Percentiles rank a stretch among this genome's conserved stretches.
Evolutionary conservation across 2,797 vertebrate species (phyloP).

Genomic region (Acipenser oxyrinchus): DNA sequence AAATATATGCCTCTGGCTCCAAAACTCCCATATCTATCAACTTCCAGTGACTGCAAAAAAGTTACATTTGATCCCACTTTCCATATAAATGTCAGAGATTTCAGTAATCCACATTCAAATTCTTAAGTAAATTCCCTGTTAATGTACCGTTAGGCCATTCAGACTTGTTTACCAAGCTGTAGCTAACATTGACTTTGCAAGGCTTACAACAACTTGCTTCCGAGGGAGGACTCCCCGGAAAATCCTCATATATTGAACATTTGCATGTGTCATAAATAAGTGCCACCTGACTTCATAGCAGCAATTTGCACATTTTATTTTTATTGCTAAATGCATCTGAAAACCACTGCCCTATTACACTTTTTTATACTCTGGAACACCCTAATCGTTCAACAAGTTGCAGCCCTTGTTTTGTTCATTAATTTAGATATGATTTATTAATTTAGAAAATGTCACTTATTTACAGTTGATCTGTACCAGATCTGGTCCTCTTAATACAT

Average conservation of each 20-base stretch:
- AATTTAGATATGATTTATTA: not conserved
- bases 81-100: too few relatives aligned
- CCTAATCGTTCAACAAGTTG: not conserved
- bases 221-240: constrained; percentile 2
- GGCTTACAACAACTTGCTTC: not conserved
- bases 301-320: not conserved
- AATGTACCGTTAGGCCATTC: not conserved
- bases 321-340: not conserved
- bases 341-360: not conserved
- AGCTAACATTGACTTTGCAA: not conserved
- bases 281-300: not conserved
- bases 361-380: not conserved
- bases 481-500: not conserved
- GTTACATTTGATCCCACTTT: too few relatives aligned
- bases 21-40: too few relatives aligned
- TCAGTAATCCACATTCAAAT: too few relatives aligned
- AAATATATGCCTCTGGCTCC: too few relatives aligned
- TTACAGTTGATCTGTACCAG: not conserved
- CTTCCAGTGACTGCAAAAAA: too few relatives aligned
- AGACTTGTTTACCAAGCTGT: constrained; percentile 2
- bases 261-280: not conserved
- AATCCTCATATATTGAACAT: not conserved
- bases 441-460: not conserved
- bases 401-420: not conserved
- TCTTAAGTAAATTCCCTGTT: not conserved